Conservation (phyloP, 2,888 invertebrate species). For the Thysanoteuthis rhombus region DNA sequence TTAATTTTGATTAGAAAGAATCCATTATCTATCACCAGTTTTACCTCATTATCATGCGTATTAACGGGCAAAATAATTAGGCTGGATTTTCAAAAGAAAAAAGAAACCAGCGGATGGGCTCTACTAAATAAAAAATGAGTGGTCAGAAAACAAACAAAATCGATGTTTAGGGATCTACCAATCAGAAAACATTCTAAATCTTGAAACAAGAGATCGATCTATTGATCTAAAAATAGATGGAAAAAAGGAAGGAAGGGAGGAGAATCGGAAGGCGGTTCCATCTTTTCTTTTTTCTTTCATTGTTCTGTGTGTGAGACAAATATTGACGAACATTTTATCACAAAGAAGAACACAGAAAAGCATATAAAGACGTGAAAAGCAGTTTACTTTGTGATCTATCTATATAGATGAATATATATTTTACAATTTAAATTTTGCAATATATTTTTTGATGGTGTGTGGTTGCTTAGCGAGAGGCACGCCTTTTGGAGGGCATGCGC, state of each 20-base stretch:
- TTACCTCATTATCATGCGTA: too few species aligned
- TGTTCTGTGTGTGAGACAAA: background rate
- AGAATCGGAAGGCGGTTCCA: background rate
- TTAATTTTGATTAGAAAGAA: too few species aligned
- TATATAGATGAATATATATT: background rate
- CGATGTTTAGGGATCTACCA: too few species aligned
- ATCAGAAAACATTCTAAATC: too few species aligned
- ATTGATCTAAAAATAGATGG: too few species aligned
- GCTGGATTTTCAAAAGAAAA: too few species aligned
- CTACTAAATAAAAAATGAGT: too few species aligned
- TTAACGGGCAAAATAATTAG: too few species aligned
- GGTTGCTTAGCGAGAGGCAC: background rate
- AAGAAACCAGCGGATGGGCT: too few species aligned
- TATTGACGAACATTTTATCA: background rate
- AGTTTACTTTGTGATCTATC: background rate
- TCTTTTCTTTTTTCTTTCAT: background rate
- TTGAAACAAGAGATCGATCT: too few species aligned
- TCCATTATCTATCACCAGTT: too few species aligned
- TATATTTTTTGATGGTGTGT: background rate
- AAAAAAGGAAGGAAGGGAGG: background rate
- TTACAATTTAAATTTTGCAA: background rate
- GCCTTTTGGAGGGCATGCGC: background rate
- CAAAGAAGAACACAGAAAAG: background rate
- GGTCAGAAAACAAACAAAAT: too few species aligned
- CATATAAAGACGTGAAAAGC: background rate